These are phyloP conservation scores for Aythya baeri DNA, from an alignment of 2,113 vertebrate species.

Conservation along the genomic window DNA sequence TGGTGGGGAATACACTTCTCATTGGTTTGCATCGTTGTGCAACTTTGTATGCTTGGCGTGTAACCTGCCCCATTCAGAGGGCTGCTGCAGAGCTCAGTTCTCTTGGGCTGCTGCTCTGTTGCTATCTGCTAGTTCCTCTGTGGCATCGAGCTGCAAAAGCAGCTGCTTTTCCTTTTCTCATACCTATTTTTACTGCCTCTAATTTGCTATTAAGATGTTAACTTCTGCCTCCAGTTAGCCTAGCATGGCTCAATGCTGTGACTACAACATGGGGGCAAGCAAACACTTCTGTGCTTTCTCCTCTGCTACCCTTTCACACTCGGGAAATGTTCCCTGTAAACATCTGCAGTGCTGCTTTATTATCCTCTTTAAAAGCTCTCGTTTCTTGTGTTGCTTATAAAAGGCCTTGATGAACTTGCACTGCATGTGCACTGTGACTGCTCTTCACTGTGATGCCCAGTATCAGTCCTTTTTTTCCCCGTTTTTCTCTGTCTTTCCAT, in stretches of 20 bases:
- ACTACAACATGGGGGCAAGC: not conserved
- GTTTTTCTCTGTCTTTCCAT: not conserved
- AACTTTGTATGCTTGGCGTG: constrained; percentile 59
- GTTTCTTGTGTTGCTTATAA: constrained; percentile 46
- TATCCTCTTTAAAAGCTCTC: constrained; percentile 36
- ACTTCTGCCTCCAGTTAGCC: constrained; percentile 54
- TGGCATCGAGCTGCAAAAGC: constrained; percentile 42
- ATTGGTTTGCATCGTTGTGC: constrained; percentile 32
- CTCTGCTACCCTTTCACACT: constrained; percentile 46
- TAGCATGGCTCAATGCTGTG: not conserved
- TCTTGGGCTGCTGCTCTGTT: constrained; percentile 40
- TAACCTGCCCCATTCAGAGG: not conserved
- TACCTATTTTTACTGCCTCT: constrained; percentile 69
- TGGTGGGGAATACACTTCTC: not conserved
- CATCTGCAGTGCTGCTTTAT: constrained; percentile 63
- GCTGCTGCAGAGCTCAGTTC: not conserved
- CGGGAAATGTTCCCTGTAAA: constrained; percentile 51
- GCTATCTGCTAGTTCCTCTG: constrained; percentile 32
- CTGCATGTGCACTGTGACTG: not conserved
- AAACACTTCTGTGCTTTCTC: constrained; percentile 31
- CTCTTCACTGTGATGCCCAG: not conserved
- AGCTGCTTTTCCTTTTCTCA: constrained; percentile 67
- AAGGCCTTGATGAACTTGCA: constrained; percentile 35
- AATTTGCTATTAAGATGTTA: constrained; percentile 68
- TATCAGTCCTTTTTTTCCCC: not conserved